phyloP scores from a whole-genome alignment of 1,140 invertebrate species.

The Ruditapes philippinarum region DNA sequence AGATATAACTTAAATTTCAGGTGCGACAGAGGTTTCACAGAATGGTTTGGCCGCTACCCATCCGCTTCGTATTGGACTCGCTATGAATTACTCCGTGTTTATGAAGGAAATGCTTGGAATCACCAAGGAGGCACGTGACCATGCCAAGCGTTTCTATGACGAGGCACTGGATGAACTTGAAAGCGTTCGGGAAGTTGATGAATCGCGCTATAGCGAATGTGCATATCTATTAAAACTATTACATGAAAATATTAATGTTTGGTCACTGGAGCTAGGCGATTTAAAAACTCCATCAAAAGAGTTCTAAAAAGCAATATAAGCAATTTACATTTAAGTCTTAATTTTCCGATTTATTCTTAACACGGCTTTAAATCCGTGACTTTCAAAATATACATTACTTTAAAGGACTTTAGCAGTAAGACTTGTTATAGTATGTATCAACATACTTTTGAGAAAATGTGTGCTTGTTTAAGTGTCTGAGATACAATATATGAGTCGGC shows the following conservation, averaged over 20 bases:
- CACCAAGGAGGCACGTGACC: neutral
- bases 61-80: constrained; percentile 33
- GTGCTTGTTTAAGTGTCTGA: no score
- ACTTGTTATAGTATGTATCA: no score
- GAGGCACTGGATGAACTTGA: constrained; percentile 60
- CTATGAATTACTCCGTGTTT: constrained; percentile 53
- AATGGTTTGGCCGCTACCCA: constrained; percentile 21
- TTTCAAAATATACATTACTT: no score
- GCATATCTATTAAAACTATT: constrained; percentile 22
- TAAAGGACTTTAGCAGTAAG: no score
- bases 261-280: neutral
- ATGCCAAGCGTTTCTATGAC: constrained; percentile 45
- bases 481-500: no score
- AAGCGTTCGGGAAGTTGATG: constrained; percentile 3
- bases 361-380: no score
- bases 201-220: neutral
- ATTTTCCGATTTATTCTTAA: neutral
- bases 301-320: neutral
- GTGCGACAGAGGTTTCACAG: constrained; percentile 27
- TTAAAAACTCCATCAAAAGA: constrained; percentile 86
- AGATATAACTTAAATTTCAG: constrained; percentile 14
- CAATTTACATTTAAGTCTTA: neutral
- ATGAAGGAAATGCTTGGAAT: constrained; percentile 48
- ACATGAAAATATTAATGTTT: constrained; percentile 32
- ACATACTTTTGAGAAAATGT: no score